Evolutionary conservation across 2,888 invertebrate species (phyloP), one percentile per base, ranked within the genome.

Genomic region (Pardosa pseudoannulata): DNA sequence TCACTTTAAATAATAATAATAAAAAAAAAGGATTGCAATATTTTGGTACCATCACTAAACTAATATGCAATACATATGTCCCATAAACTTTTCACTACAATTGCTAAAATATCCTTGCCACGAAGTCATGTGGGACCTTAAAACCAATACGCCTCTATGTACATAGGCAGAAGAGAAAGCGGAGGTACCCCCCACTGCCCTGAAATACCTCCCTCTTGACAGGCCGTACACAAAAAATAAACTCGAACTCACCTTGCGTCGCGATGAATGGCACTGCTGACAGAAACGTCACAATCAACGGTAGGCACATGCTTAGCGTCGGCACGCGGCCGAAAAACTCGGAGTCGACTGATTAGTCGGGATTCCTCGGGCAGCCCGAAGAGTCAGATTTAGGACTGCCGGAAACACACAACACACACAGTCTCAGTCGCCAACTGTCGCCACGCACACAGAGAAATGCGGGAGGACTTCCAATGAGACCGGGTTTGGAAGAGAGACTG

Each of bases 171-270:
- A n/a, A n/a, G n/a, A n/a, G n/a, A n/a, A n/a, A n/a, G n/a, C n/a
- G n/a, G n/a, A n/a, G n/a, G n/a, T n/a, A n/a, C n/a, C n/a, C n/a
- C n/a, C n/a, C n/a, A n/a, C n/a, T n/a, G n/a, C n/a, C n/a, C n/a
- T n/a, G n/a, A n/a, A n/a, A n/a, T n/a, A n/a, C n/a, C n/a, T n/a
- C n/a, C n/a, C 36, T 9, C 9, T 36, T 36, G 36, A 36, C 36
- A 36, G 36, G 9, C 9, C 9, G 36, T 36, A 36, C 5, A 36
- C 36, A n/a, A n/a, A n/a, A 5, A 5, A 36, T 36, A 36, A 36
- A 36, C 9, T 9, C 36, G 19, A 13, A 71, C 83, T 83, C 39
- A 83, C 83, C 83, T 83, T 83, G 76, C 31, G 72, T 68, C 23
- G 78, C 27, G 1, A 72, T 13, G 13, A 83, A 27, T 23, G 71